Conservation (phyloP, 2,797 vertebrate species). For the Microctenopoma lineatum region DNA sequence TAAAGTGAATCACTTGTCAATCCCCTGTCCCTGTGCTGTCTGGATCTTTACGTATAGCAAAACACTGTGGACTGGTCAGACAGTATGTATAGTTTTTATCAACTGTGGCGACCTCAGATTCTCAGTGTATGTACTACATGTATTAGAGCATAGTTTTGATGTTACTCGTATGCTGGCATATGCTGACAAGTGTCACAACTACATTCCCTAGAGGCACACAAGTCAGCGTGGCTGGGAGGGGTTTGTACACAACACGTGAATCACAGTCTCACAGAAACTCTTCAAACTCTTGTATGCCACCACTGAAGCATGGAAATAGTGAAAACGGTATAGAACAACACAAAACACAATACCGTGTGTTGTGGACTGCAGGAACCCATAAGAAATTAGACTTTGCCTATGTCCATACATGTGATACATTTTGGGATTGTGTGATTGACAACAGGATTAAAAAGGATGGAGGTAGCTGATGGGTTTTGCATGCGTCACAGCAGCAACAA, state of each 20-base stretch:
- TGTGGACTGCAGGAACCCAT: too few species aligned
- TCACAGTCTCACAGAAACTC: neutral
- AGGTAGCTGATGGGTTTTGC: too few species aligned
- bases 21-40: neutral
- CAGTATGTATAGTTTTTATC: neutral
- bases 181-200: too few species aligned
- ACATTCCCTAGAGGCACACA: too few species aligned
- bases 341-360: neutral
- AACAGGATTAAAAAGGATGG: too few species aligned
- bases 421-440: neutral
- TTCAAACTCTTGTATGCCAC: too few species aligned
- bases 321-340: neutral
- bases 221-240: neutral
- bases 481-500: too few species aligned
- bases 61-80: neutral
- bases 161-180: neutral
- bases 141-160: neutral
- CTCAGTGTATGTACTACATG: neutral
- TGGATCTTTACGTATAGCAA: neutral
- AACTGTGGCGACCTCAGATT: neutral
- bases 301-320: neutral
- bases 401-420: neutral
- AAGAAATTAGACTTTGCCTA: neutral
- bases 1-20: neutral
- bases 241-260: neutral